Evolutionary conservation across 2,797 vertebrate genomes (phyloP).

Genomic region (Enteromius thamalakanensis): DNA sequence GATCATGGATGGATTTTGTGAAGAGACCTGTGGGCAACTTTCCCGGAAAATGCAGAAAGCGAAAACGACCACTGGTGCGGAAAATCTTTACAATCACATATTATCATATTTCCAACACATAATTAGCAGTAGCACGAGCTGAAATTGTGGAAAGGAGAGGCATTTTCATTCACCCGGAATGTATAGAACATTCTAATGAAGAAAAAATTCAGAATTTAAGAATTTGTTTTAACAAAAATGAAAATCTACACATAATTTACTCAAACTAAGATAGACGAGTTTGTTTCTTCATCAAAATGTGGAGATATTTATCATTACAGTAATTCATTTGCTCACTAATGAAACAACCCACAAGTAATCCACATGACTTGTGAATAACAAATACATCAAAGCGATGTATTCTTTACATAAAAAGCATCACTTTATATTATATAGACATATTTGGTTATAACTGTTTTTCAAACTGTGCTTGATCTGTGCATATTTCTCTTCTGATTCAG

Average conservation of each 20-base stretch:
- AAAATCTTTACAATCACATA: constrained; percentile 34
- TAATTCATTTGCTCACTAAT: neutral
- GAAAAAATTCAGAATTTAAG: neutral
- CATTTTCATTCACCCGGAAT: constrained; percentile 25
- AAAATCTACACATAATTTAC: neutral
- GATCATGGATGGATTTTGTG: constrained; percentile 94
- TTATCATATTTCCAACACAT: constrained; percentile 9
- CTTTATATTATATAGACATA: neutral
- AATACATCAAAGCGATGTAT: neutral
- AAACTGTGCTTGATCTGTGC: neutral
- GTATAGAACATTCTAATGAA: constrained; percentile 2
- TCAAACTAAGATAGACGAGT: neutral
- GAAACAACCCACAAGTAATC: neutral
- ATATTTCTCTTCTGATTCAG: neutral
- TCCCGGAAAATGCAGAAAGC: constrained; percentile 85
- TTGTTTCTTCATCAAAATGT: neutral
- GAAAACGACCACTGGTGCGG: constrained; percentile 86
- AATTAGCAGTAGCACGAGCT: constrained; percentile 1
- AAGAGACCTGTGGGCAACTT: constrained; percentile 84
- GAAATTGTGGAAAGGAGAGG: constrained; percentile 11
- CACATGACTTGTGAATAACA: neutral
- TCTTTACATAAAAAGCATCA: neutral
- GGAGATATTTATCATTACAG: neutral
- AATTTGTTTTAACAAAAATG: neutral
- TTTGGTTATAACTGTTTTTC: neutral